Evolutionary conservation across 2,113 vertebrate genomes (phyloP).

Genomic region (Pampusana beccarii): DNA sequence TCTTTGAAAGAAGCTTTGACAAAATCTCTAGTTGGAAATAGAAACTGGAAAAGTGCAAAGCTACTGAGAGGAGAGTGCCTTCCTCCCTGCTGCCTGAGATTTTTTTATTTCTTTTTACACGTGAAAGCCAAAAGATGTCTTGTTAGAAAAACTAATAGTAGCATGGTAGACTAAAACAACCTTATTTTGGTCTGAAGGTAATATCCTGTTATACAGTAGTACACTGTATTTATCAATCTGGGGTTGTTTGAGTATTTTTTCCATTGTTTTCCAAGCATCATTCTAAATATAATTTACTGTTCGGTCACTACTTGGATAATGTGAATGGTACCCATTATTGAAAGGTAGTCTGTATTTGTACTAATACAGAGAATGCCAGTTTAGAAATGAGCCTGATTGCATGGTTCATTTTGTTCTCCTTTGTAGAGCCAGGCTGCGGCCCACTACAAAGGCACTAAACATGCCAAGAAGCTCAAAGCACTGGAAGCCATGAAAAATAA

Average conservation of each 20-base stretch:
- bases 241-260: neutral
- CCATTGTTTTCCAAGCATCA: conserved; percentile 62
- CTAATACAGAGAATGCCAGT: conserved; percentile 80
- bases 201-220: neutral
- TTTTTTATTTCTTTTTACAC: neutral
- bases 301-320: conserved; percentile 38
- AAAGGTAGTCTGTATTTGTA: conserved; percentile 82
- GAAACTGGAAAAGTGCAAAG: neutral
- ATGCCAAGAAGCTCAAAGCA: conserved; percentile 99
- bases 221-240: neutral
- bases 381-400: conserved; percentile 85
- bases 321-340: conserved; percentile 79
- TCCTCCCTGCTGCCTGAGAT: neutral
- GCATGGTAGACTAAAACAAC: neutral
- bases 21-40: neutral
- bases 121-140: neutral
- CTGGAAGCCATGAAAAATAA: conserved; percentile 94
- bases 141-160: neutral
- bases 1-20: neutral
- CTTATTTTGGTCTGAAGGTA: neutral
- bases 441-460: conserved; percentile 99
- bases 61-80: neutral
- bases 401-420: conserved; percentile 87
- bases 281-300: conserved; percentile 52
- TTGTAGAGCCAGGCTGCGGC: conserved; percentile 97